Percentiles rank a stretch among this genome's conserved stretches.
phyloP scores from a whole-genome alignment of 2,113 vertebrate species.

The Psilopsiagon aurifrons region DNA sequence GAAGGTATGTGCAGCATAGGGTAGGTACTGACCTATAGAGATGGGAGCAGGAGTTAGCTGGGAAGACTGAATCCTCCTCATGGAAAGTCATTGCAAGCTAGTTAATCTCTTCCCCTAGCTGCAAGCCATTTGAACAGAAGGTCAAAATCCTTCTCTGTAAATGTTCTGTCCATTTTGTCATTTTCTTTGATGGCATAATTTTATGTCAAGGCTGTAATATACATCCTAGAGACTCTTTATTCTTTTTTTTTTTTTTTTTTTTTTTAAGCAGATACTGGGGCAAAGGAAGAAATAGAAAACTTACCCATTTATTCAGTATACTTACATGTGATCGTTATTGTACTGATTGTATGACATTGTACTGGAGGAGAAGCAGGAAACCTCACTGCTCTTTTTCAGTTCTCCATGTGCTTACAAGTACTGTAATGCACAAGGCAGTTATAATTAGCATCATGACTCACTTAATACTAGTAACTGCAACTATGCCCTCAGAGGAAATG shows the following conservation, averaged over 20 bases:
- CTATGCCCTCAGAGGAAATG: constrained; percentile 29
- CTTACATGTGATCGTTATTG: neutral
- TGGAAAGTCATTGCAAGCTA: neutral
- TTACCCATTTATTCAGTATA: neutral
- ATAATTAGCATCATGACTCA: constrained; percentile 72
- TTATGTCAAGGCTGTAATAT: neutral
- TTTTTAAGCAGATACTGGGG: neutral
- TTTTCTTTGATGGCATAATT: neutral
- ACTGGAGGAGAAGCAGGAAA: neutral
- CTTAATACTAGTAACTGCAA: neutral
- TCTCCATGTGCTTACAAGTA: neutral
- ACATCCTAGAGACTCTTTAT: neutral
- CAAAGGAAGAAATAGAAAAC: neutral
- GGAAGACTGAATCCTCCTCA: neutral
- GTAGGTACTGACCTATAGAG: neutral
- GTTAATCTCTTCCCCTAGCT: neutral
- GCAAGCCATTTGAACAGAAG: neutral
- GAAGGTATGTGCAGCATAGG: neutral
- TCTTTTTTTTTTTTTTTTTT: neutral
- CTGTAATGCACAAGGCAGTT: neutral
- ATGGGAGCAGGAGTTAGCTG: neutral
- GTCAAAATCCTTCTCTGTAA: neutral
- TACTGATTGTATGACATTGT: neutral
- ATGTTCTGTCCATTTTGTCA: neutral
- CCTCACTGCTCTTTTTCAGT: constrained; percentile 10